Percentiles rank a stretch among this genome's conserved stretches.
phyloP scores from a whole-genome alignment of 2,888 invertebrate genomes.

The Synergus gifuensis region DNA sequence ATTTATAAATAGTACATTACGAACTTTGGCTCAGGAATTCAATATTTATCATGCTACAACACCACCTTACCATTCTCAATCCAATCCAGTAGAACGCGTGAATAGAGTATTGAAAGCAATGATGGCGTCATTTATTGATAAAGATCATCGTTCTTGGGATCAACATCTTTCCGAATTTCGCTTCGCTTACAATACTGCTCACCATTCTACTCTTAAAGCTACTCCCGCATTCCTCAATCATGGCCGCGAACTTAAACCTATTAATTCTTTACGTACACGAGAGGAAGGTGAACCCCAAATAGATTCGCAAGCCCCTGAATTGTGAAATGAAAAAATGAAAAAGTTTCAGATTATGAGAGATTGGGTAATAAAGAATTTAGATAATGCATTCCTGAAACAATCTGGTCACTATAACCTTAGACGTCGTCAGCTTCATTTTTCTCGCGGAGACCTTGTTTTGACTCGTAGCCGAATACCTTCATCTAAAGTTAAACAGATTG shows the following conservation, averaged over 20 bases:
- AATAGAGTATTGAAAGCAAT: conserved; percentile 46
- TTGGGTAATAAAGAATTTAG: conserved; percentile 5
- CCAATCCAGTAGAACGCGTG: conserved; percentile 47
- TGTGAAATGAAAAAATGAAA: not conserved
- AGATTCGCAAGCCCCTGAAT: not conserved
- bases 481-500: conserved; percentile 6
- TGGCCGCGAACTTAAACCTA: conserved; percentile 29
- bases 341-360: not conserved
- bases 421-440: not conserved
- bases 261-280: no score
- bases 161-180: conserved; percentile 44
- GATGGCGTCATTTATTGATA: conserved; percentile 30
- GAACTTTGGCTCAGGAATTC: not conserved
- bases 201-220: conserved; percentile 39
- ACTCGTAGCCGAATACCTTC: conserved; percentile 2
- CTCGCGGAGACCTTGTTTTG: not conserved
- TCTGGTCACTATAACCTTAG: not conserved
- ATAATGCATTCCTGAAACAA: not conserved
- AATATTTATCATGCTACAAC: not conserved
- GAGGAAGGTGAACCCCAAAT: not conserved
- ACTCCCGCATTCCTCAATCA: conserved; percentile 44
- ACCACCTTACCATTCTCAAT: conserved; percentile 19
- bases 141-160: conserved; percentile 45
- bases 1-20: conserved; percentile 22
- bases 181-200: conserved; percentile 48